These are phyloP conservation scores for Rhyacophila brunnea DNA, from an alignment of 1,140 invertebrate species.

Conservation along the genomic window DNA sequence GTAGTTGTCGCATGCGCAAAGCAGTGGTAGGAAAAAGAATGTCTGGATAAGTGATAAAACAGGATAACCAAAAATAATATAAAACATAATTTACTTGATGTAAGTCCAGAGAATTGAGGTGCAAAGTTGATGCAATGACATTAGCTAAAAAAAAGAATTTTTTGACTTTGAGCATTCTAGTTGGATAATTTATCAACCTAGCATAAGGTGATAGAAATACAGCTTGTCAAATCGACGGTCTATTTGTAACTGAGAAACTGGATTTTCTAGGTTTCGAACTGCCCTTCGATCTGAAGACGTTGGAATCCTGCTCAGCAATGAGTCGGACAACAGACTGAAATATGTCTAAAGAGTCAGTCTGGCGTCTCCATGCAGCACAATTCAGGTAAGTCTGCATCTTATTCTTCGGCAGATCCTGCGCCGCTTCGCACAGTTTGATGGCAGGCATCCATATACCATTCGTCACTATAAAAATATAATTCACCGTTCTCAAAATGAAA, in stretches of 20 bases:
- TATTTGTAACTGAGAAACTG: too few relatives aligned
- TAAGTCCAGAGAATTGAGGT: not conserved
- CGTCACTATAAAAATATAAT: slow-evolving; percentile 27
- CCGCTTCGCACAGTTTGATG: slow-evolving; percentile 28
- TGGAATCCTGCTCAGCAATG: slow-evolving; percentile 26
- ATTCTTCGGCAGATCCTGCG: slow-evolving; percentile 30
- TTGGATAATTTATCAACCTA: too few relatives aligned
- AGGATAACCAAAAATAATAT: too few relatives aligned
- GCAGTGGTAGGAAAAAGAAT: too few relatives aligned
- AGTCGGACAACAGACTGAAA: slow-evolving; percentile 24
- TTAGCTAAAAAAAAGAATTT: not conserved
- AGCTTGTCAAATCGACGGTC: too few relatives aligned
- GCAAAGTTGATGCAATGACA: not conserved
- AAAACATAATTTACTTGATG: too few relatives aligned
- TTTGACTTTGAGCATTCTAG: too few relatives aligned
- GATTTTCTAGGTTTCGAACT: slow-evolving; percentile 6
- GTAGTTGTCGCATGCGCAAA: too few relatives aligned
- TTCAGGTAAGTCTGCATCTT: slow-evolving; percentile 32
- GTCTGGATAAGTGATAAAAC: too few relatives aligned
- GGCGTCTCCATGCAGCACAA: slow-evolving; percentile 28
- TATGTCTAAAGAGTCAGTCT: slow-evolving; percentile 16
- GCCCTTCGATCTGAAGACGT: slow-evolving; percentile 4
- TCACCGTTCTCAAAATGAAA: too few relatives aligned
- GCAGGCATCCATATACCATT: slow-evolving; percentile 28
- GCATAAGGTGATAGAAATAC: too few relatives aligned